Evolutionary conservation across 2,888 invertebrate species (phyloP), one percentile per base, ranked within the genome.

Genomic region (Lithophane ornitopus): DNA sequence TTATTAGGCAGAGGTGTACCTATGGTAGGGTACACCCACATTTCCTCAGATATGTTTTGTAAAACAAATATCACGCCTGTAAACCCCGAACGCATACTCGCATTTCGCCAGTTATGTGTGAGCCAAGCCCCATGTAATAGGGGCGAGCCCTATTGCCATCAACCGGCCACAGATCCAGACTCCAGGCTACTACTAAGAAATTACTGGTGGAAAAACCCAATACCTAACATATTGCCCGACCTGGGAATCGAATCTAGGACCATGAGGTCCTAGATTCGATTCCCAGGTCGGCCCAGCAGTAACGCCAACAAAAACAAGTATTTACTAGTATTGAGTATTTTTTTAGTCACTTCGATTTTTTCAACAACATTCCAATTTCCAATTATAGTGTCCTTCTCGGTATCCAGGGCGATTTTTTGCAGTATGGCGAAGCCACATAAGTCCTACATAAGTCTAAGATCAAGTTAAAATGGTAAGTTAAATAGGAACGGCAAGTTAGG

Each of bases 381-480:
- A 26, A 34, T n/a, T n/a, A n/a, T 46, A 56, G 22, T 71, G 8
- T 71, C 3, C 22, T 62, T 34, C 3, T n/a, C 19, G 26, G 8
- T 61, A 56, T 56, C 49, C 28, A 54, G 16, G 52, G 26, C 9
- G 26, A 41, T 61, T 65, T 52, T 44, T 16, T 62, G 49, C 6
- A 26, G 26, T 49, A n/a, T 41, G 14, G 11, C 19, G 22, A n/a
- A 44, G 16, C 11, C 26, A 8, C n/a, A 26, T 34, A n/a, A n/a
- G n/a, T n/a, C n/a, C n/a, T n/a, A 34, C 34, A 34, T 59, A 39
- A 46, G 12, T 67, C 58, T 16, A 68, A 16, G 52, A 81, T 54
- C 41, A 66, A 70, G 22, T 74, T 56, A 61, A 75, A 69, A 76
- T 72, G 49, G 80, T 67, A 34, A 34, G 34, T 34, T 34, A 6